Percentiles rank a stretch among this genome's conserved stretches.
These are phyloP conservation scores for Callionymus lyra DNA, from an alignment of 2,113 vertebrate genomes.

Conservation along the genomic window DNA sequence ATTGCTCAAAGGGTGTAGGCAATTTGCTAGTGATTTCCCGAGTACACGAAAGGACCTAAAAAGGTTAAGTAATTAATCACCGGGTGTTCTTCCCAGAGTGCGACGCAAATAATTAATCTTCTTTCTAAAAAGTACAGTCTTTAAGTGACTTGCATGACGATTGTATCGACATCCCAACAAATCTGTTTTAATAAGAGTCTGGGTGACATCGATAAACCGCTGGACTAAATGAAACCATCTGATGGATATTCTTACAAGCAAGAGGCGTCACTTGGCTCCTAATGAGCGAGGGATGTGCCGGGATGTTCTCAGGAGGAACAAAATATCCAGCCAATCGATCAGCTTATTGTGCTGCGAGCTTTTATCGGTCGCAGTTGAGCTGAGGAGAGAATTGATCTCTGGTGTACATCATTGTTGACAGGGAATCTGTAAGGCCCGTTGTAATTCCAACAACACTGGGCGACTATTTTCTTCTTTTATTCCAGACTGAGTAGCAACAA, in stretches of 20 bases:
- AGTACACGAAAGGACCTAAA: too few relatives aligned
- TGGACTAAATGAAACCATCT: constrained; percentile 11
- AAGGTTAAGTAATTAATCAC: too few relatives aligned
- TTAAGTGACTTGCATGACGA: too few relatives aligned
- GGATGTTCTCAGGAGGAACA: constrained; percentile 11
- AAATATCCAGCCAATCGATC: constrained; percentile 28
- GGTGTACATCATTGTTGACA: constrained; percentile 24
- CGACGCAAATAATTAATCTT: too few relatives aligned
- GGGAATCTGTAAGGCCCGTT: constrained; percentile 26
- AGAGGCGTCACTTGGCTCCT: constrained; percentile 41
- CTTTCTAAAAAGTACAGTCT: too few relatives aligned
- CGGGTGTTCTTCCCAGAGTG: too few relatives aligned
- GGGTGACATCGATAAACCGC: constrained; percentile 25
- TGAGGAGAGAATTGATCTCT: constrained; percentile 49
- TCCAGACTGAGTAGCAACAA: too few relatives aligned
- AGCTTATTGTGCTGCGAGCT: constrained; percentile 19
- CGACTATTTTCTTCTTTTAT: too few relatives aligned
- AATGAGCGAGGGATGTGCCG: constrained; percentile 34
- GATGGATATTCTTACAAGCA: constrained; percentile 18
- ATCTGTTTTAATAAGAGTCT: neutral
- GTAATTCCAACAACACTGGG: constrained; percentile 1
- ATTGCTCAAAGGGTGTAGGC: too few relatives aligned
- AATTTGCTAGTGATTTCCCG: too few relatives aligned
- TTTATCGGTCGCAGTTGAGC: constrained; percentile 49
- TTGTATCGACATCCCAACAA: too few relatives aligned